Evolutionary conservation across 2,888 invertebrate genomes (phyloP).

Genomic region (Dicycla oo): DNA sequence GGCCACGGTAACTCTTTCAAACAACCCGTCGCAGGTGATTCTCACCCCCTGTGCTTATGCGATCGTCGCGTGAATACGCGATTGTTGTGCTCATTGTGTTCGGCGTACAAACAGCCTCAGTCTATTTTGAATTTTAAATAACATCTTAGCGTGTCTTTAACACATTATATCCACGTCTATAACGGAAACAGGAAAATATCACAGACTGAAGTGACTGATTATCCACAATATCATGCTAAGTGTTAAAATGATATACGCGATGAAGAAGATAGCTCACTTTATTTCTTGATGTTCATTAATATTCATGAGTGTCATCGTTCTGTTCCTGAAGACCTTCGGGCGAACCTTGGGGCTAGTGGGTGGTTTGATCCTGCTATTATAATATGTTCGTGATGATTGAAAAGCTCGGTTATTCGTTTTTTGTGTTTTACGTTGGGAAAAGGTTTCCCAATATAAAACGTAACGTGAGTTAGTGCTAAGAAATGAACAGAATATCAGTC

Average conservation of each 20-base stretch:
- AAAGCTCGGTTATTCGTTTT: neutral
- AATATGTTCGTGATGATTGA: slow-evolving; percentile 2
- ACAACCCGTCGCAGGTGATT: too few relatives aligned
- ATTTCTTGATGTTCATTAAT: slow-evolving; percentile 58
- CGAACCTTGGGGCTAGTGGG: slow-evolving; percentile 62
- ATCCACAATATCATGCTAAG: slow-evolving; percentile 16
- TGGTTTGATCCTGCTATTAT: slow-evolving; percentile 48
- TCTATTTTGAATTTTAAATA: neutral
- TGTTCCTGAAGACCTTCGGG: slow-evolving; percentile 58
- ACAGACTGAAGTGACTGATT: neutral
- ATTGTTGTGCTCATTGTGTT: neutral
- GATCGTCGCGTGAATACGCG: neutral
- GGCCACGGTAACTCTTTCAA: too few relatives aligned
- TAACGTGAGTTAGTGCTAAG: too few relatives aligned
- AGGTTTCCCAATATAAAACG: too few relatives aligned
- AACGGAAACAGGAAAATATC: slow-evolving; percentile 39
- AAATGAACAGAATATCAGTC: too few relatives aligned
- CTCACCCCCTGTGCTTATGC: neutral
- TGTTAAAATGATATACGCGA: slow-evolving; percentile 46
- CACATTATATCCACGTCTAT: neutral
- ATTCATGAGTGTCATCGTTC: slow-evolving; percentile 57
- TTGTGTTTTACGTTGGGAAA: too few relatives aligned
- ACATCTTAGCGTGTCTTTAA: neutral
- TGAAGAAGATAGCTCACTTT: slow-evolving; percentile 30
- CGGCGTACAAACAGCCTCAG: neutral